Evolutionary conservation across 1,140 invertebrate species (phyloP), one percentile per base, ranked within the genome.

Genomic region (Trissolcus basalis): DNA sequence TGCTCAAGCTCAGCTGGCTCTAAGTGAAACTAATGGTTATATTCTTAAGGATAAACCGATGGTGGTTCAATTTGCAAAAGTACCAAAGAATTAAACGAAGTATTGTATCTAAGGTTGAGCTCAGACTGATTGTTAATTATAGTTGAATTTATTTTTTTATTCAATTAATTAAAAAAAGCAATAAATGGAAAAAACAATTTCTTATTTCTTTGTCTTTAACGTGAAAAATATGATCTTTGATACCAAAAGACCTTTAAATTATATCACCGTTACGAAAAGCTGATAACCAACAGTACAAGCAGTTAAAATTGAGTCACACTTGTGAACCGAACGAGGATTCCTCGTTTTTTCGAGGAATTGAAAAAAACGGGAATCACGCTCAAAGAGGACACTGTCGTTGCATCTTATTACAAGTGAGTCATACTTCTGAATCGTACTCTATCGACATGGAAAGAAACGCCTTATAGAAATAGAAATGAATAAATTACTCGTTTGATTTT

Each of bases 11-110:
- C 89, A 92, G 84, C 88, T 90, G 81, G 96, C 96, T 27, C 82
- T 98, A 0, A 89, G 91, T 78, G 94, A 96, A 86, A 97, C 95
- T 6, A 97, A 98, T 89, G 96, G 95, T n/a, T 95, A 91, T 84
- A 91, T 96, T 75, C 86, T 97, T 10, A 93, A 96, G 85, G 93
- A 94, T 71, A 97, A 96, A 88, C 96, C 96, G 32, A 93, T 98
- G 90, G 94, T 96, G 54, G 95, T 97, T 60, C 95, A 96, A 81
- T 97, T 94, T 91, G 95, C 94, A 13, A 93, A 95, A 87, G 86
- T 53, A 27, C 11, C 61, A 48, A 87, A 83, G 58, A 81, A 49
- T 56, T 86, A 78, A 19, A 45, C 11, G 6, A 77, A 43, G 15
- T 47, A 56, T 27, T 27, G 1, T n/a, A n/a, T n/a, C n/a, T n/a